These are phyloP conservation scores for Sclerurus mexicanus DNA, from an alignment of 2,113 vertebrate species.

Conservation along the genomic window DNA sequence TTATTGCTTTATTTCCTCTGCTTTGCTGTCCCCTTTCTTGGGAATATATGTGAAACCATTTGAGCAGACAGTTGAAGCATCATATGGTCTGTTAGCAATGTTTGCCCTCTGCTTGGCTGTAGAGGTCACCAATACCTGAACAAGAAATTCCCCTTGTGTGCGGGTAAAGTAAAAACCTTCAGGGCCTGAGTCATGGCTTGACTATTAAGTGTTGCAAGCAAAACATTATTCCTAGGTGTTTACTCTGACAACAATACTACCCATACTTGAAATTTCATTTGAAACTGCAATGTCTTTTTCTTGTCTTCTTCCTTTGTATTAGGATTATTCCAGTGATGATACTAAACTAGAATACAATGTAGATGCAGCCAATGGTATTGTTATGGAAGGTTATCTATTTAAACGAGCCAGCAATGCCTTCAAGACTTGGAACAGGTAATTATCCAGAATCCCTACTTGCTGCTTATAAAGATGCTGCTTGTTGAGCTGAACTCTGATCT, in stretches of 20 bases:
- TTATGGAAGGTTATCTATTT: slow-evolving; percentile 98
- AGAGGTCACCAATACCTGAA: not conserved
- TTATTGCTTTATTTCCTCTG: not conserved
- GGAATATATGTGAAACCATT: not conserved
- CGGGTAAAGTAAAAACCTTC: not conserved
- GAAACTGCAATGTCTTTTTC: not conserved
- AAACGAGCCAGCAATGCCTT: slow-evolving; percentile 99
- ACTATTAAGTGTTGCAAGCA: not conserved
- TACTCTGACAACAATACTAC: not conserved
- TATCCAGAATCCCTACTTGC: not conserved
- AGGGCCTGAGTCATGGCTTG: not conserved
- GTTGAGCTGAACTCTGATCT: not conserved
- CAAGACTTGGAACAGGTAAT: slow-evolving; percentile 98
- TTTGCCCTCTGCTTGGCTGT: not conserved
- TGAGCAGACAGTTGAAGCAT: not conserved
- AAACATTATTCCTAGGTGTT: not conserved
- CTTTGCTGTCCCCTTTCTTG: not conserved
- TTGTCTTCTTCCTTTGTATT: slow-evolving; percentile 26
- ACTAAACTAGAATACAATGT: slow-evolving; percentile 95
- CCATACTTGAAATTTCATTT: not conserved
- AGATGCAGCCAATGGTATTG: slow-evolving; percentile 92
- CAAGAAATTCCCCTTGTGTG: not conserved
- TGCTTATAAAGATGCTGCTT: not conserved
- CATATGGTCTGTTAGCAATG: not conserved
- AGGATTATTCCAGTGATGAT: slow-evolving; percentile 97